phyloP scores from a whole-genome alignment of 2,797 vertebrate species.

The Pitangus sulphuratus region DNA sequence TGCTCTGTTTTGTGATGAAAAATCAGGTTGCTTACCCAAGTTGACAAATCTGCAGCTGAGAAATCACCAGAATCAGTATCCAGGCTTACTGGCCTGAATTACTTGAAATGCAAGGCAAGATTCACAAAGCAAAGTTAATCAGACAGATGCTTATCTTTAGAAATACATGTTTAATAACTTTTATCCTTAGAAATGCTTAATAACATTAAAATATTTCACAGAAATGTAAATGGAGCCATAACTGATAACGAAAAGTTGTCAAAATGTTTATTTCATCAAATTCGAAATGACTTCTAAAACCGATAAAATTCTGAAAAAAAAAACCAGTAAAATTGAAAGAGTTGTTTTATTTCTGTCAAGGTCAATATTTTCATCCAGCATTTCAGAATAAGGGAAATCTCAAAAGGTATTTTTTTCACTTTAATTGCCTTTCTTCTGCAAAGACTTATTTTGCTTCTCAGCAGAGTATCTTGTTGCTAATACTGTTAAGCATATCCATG shows the following conservation, averaged over 20 bases:
- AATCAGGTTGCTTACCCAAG: not conserved
- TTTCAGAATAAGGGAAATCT: not conserved
- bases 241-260: not conserved
- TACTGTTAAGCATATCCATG: not conserved
- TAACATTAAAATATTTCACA: not conserved
- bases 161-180: not conserved
- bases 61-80: not conserved
- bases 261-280: not conserved
- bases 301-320: not conserved
- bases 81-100: not conserved
- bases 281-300: not conserved
- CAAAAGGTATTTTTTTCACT: not conserved
- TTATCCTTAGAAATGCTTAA: not conserved
- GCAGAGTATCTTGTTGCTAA: not conserved
- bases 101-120: not conserved
- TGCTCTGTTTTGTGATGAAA: not conserved
- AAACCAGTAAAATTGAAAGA: not conserved
- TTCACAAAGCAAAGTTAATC: not conserved
- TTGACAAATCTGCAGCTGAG: not conserved
- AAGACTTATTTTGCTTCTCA: not conserved
- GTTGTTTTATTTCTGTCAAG: not conserved
- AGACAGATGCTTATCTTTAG: not conserved
- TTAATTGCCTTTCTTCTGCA: not conserved
- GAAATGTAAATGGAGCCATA: not conserved
- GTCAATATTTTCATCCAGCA: not conserved